Evolutionary conservation across 2,797 vertebrate species (phyloP), one percentile per base, ranked within the genome.

Genomic region (Xiphophorus birchmanni): DNA sequence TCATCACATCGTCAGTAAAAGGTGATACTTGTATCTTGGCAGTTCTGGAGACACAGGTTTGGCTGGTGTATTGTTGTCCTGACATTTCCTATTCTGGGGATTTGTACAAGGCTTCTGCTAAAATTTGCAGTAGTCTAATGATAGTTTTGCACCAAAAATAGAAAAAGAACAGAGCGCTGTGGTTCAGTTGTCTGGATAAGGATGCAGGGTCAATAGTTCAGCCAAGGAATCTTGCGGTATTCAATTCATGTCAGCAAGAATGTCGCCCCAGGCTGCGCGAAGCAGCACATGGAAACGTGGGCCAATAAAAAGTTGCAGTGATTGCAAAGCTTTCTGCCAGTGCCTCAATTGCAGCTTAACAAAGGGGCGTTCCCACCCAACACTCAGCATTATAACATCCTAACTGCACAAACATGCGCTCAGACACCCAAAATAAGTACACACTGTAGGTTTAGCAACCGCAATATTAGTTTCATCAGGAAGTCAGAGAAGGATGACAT

Each of bases 121-220:
- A 69, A 89, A 89, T 80, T 92, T 92, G 85, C 90, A 91, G 92
- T 92, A 76, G 82, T 90, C 84, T 7, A 73, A 79, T 58, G 23
- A 90, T 89, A 90, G 92, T 90, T 90, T 79, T 76, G 81, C 58
- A 84, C 91, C 56, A 80, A 91, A 93, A 93, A 92, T 92, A 84
- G 65, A 81, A 84, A 84, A 82, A 82, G 87, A 80, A 87, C 63
- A 74, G 82, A 89, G 80, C 60, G 18, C 87, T 65, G 81, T 84
- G 89, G 88, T 84, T 89, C 21, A 78, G 86, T 90, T 92, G 26
- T 93, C 83, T 92, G 89, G 87, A 89, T 84, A 75, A 85, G 84
- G 86, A 93, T 81, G 84, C 80, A 65, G 84, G 93, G 94, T 94
- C 93, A 93, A 92, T 92, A 91, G 93, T 95, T 94, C 92, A 96